These are phyloP conservation scores for Hylia prasina DNA, from an alignment of 2,113 vertebrate species.

Conservation along the genomic window DNA sequence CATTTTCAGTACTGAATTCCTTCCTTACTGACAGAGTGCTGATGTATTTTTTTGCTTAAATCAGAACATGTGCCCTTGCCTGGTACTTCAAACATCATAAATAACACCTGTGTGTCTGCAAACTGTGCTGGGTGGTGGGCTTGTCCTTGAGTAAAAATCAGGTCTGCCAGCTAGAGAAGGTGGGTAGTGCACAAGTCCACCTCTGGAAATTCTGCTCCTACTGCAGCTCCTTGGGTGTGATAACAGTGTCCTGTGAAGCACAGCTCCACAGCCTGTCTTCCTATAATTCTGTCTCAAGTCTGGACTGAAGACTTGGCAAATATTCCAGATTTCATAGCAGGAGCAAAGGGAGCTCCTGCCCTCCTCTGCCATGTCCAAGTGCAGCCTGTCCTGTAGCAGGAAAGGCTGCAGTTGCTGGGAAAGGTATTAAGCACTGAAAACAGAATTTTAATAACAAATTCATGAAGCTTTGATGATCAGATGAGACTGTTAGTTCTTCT, in stretches of 20 bases:
- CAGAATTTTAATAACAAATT: not conserved
- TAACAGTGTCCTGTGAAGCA: not conserved
- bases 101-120: not conserved
- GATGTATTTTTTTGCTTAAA: not conserved
- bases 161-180: not conserved
- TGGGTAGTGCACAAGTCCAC: accelerated
- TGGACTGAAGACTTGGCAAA: not conserved
- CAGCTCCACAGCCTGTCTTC: not conserved
- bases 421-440: not conserved
- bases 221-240: not conserved
- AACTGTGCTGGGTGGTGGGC: not conserved
- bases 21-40: not conserved
- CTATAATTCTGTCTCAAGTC: not conserved
- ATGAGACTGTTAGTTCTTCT: not conserved
- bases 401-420: not conserved
- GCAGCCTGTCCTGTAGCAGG: not conserved
- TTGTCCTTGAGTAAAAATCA: not conserved
- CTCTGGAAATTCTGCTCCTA: not conserved
- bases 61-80: not conserved
- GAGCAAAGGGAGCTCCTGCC: not conserved
- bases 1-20: not conserved
- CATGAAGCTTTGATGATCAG: not conserved
- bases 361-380: not conserved
- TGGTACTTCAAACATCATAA: not conserved
- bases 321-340: not conserved